Percentiles rank a stretch among this genome's conserved stretches.
These are phyloP conservation scores for Delphinus delphis DNA, from an alignment of 2,113 vertebrate species.

Conservation along the genomic window DNA sequence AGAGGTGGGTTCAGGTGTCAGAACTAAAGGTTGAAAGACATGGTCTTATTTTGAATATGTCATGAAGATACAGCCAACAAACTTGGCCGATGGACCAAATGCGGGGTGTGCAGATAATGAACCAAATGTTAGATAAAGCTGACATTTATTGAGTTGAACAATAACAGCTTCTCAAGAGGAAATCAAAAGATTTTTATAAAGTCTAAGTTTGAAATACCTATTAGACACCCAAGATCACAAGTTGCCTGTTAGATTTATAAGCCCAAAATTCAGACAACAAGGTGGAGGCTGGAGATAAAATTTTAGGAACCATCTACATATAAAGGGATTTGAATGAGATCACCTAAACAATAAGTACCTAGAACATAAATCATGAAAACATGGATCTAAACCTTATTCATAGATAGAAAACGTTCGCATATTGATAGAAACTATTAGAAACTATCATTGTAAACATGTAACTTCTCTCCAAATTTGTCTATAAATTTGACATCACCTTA, in stretches of 20 bases:
- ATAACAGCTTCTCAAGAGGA: not conserved
- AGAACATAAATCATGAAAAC: not conserved
- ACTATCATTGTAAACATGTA: not conserved
- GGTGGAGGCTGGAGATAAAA: not conserved
- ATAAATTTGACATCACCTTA: not conserved
- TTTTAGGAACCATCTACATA: not conserved
- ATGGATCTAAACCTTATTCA: not conserved
- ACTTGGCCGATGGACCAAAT: not conserved
- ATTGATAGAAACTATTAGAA: not conserved
- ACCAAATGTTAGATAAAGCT: not conserved
- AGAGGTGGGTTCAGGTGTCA: not conserved
- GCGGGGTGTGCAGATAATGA: not conserved
- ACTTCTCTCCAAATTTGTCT: not conserved
- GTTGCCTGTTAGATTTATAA: not conserved
- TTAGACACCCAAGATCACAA: not conserved
- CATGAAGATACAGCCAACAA: not conserved
- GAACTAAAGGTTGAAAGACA: not conserved
- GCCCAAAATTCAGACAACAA: not conserved
- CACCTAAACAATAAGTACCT: not conserved
- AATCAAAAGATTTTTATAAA: not conserved
- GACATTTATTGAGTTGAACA: not conserved
- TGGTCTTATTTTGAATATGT: not conserved
- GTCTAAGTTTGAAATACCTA: not conserved
- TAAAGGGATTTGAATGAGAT: not conserved
- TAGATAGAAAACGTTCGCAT: rapidly evolving